A percentile compares a stretch with the other conserved stretches of the same genome.
Evolutionary conservation across 2,888 invertebrate genomes (phyloP).

Genomic region (Adelphocoris suturalis): DNA sequence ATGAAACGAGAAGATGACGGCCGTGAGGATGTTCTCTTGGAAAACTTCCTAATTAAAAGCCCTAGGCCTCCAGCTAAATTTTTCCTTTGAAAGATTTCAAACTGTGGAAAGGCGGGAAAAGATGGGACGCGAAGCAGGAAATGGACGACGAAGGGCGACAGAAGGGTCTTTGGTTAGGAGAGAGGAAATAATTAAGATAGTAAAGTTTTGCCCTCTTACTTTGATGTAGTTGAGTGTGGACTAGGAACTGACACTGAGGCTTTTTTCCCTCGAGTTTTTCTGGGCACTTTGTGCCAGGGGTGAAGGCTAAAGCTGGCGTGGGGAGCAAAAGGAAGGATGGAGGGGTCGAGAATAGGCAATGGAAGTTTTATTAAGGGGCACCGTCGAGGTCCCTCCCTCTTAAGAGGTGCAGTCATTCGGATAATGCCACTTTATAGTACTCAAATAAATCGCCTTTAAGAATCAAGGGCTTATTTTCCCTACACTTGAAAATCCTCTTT

Average conservation of each 20-base stretch:
- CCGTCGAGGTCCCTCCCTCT: not conserved
- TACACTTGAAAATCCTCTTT: too few relatives aligned
- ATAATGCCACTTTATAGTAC: constrained; percentile 25
- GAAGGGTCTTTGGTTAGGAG: constrained; percentile 24
- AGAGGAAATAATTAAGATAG: constrained; percentile 69
- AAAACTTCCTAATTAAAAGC: constrained; percentile 56
- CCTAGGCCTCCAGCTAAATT: constrained; percentile 64
- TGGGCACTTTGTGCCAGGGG: not conserved
- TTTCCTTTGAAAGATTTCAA: constrained; percentile 62
- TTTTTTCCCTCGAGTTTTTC: constrained; percentile 12
- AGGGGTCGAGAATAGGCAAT: not conserved
- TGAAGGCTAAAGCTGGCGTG: not conserved
- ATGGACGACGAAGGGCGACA: not conserved
- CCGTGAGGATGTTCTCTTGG: constrained; percentile 16
- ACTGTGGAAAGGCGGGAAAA: not conserved
- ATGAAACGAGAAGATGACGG: constrained; percentile 21
- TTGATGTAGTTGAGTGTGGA: constrained; percentile 64
- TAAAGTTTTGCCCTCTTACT: constrained; percentile 55
- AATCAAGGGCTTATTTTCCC: not conserved
- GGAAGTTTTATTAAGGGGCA: constrained; percentile 33
- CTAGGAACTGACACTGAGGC: constrained; percentile 38
- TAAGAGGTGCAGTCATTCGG: constrained; percentile 35
- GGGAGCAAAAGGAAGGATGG: not conserved
- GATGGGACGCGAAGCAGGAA: not conserved
- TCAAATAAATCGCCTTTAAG: constrained; percentile 40